phyloP scores from a whole-genome alignment of 2,888 invertebrate species.

The Crocallis elinguaria region DNA sequence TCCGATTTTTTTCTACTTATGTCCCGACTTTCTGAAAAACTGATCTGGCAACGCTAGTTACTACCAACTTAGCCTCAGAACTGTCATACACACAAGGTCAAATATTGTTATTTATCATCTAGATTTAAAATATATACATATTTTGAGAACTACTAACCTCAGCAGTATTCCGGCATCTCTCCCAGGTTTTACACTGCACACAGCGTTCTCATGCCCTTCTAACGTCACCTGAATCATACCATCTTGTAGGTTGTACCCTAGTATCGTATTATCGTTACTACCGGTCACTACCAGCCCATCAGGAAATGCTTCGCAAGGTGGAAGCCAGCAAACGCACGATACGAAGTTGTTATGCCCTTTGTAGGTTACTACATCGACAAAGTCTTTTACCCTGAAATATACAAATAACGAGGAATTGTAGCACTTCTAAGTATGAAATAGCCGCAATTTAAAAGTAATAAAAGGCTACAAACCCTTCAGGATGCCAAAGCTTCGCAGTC shows the following conservation, averaged over 20 bases:
- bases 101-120: not conserved
- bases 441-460: not conserved
- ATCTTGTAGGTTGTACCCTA: conserved; percentile 90
- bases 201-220: conserved; percentile 91
- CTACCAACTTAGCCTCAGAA: too few species aligned
- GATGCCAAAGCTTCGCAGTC: conserved; percentile 94
- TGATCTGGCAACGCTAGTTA: too few species aligned
- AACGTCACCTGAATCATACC: conserved; percentile 88
- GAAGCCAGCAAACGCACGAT: conserved; percentile 90
- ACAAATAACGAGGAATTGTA: conserved; percentile 15
- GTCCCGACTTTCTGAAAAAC: too few species aligned
- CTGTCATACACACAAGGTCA: not conserved
- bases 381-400: conserved; percentile 83
- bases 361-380: conserved; percentile 87
- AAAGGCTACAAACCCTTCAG: conserved; percentile 85
- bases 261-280: conserved; percentile 94
- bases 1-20: too few species aligned
- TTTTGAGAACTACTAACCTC: conserved; percentile 55
- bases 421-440: not conserved
- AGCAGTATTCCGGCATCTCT: conserved; percentile 70
- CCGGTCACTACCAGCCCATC: conserved; percentile 94
- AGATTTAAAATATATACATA: not conserved
- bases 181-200: conserved; percentile 82
- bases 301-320: conserved; percentile 88
- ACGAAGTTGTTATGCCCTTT: conserved; percentile 95